These are phyloP conservation scores for Sinocyclocheilus anshuiensis DNA, from an alignment of 2,113 vertebrate species.

Conservation along the genomic window DNA sequence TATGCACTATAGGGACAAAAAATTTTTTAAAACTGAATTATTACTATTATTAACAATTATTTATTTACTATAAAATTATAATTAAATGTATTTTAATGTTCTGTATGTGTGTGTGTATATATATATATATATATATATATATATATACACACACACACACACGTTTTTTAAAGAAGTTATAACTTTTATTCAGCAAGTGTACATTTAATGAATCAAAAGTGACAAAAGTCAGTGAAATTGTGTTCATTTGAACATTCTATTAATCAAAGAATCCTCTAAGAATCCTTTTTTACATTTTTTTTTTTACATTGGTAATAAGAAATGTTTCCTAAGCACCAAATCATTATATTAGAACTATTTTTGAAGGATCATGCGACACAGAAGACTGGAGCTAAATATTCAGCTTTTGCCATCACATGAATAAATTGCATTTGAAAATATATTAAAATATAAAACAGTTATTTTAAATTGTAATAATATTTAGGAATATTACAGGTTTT, in stretches of 20 bases:
- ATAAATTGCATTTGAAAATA: not conserved
- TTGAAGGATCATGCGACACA: not conserved
- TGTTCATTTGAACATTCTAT: not conserved
- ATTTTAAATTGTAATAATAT: not conserved
- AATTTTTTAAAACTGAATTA: not conserved
- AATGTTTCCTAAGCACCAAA: not conserved
- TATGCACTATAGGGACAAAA: not conserved
- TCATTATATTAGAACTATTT: not conserved
- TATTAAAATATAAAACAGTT: not conserved
- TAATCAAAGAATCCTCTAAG: not conserved
- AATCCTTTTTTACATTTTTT: too few species aligned
- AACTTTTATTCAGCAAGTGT: too few species aligned
- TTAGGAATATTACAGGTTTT: not conserved
- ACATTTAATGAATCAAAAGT: too few species aligned
- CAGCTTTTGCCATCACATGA: not conserved
- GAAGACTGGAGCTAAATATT: not conserved
- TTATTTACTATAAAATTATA: too few species aligned
- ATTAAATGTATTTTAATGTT: too few species aligned
- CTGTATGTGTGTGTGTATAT: too few species aligned
- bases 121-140: too few species aligned
- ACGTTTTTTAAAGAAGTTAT: too few species aligned
- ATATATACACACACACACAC: too few species aligned
- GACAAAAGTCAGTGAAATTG: not conserved
- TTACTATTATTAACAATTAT: not conserved
- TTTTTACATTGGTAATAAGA: not conserved